Evolutionary conservation across 2,888 invertebrate genomes (phyloP).

Genomic region (Formica aserva): DNA sequence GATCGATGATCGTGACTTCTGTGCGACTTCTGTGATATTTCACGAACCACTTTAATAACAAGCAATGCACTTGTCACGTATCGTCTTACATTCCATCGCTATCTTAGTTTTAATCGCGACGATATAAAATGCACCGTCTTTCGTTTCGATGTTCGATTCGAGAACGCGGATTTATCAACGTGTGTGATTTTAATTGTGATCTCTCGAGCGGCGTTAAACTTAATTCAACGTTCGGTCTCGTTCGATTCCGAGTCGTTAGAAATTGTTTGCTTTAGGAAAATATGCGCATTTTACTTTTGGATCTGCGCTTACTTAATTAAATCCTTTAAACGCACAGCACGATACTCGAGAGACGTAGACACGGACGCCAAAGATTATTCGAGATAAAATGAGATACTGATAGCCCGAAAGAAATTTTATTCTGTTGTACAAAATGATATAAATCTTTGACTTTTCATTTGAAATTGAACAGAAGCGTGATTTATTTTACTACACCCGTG

Average conservation of each 20-base stretch:
- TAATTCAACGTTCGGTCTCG: conserved; percentile 8
- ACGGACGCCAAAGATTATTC: background rate
- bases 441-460: conserved; percentile 51
- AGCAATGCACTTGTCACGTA: conserved; percentile 31
- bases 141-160: conserved; percentile 11
- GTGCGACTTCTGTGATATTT: conserved; percentile 47
- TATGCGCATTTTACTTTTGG: conserved; percentile 6
- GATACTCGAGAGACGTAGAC: conserved; percentile 8
- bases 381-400: background rate
- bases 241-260: conserved; percentile 2
- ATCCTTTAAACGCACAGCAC: conserved; percentile 11
- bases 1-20: conserved; percentile 10
- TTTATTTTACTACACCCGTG: conserved; percentile 41
- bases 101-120: conserved; percentile 49
- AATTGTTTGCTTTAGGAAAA: conserved; percentile 14
- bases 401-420: conserved; percentile 12
- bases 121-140: conserved; percentile 11
- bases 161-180: background rate
- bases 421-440: conserved; percentile 48
- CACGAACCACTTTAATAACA: conserved; percentile 27
- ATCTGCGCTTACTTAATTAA: conserved; percentile 16
- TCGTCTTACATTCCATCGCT: conserved; percentile 56
- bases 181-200: conserved; percentile 53
- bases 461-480: conserved; percentile 21
- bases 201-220: conserved; percentile 44